Evolutionary conservation across 2,888 invertebrate genomes (phyloP).

Genomic region (Mesochorus sp.): DNA sequence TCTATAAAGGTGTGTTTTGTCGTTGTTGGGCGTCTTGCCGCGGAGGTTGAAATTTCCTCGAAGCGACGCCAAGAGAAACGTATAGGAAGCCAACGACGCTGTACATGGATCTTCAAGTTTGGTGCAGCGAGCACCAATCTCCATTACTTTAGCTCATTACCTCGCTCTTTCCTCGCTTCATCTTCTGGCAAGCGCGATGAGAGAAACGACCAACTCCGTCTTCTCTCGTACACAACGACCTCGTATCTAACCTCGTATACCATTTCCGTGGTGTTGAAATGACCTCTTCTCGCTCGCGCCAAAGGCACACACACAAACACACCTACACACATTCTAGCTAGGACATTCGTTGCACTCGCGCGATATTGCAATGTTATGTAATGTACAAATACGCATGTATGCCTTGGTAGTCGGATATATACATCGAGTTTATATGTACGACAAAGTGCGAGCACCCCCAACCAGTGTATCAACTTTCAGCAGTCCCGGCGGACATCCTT

Average conservation of each 20-base stretch:
- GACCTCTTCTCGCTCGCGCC: constrained; percentile 25
- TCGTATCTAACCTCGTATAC: constrained; percentile 44
- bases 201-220: constrained; percentile 55
- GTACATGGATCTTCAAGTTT: constrained; percentile 56
- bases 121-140: constrained; percentile 72
- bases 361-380: constrained; percentile 12
- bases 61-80: constrained; percentile 11
- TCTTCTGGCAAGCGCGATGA: constrained; percentile 30
- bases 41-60: neutral
- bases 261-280: constrained; percentile 47
- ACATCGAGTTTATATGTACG: constrained; percentile 1
- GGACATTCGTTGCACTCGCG: constrained; percentile 18
- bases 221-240: constrained; percentile 34
- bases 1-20: neutral
- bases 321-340: too few species aligned
- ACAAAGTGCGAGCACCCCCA: constrained; percentile 4
- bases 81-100: constrained; percentile 45
- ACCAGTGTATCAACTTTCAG: constrained; percentile 59
- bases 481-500: constrained; percentile 45
- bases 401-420: constrained; percentile 15
- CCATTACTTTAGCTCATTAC: constrained; percentile 78
- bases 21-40: constrained; percentile 12
- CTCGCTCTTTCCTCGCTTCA: constrained; percentile 22
- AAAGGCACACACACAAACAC: neutral
- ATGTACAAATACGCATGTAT: constrained; percentile 10